phyloP scores from a whole-genome alignment of 2,888 invertebrate species.

The Uropetala carovei region DNA sequence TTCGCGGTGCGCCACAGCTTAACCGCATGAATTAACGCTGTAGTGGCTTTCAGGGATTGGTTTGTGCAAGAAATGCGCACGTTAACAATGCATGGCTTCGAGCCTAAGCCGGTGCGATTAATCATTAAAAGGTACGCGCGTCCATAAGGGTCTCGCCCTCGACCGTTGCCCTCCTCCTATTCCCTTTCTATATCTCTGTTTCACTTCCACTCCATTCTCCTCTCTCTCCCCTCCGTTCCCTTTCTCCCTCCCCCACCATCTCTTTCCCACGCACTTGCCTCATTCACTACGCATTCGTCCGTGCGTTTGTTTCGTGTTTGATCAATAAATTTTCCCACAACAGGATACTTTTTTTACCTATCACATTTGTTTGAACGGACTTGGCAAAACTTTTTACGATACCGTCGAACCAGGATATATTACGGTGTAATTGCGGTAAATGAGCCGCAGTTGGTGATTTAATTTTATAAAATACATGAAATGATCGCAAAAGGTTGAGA shows the following conservation, averaged over 20 bases:
- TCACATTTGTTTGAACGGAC: neutral
- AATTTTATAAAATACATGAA: too few species aligned
- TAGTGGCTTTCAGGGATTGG: neutral
- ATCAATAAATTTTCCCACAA: neutral
- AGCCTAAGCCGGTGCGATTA: neutral
- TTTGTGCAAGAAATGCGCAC: neutral
- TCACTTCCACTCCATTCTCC: neutral
- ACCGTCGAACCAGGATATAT: neutral
- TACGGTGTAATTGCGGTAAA: too few species aligned
- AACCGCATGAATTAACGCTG: conserved; percentile 13
- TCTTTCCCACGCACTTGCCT: neutral
- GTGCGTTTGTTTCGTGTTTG: neutral
- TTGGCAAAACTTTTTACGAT: neutral
- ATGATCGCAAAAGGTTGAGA: too few species aligned
- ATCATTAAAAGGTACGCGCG: neutral
- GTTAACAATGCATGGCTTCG: neutral
- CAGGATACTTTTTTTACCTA: neutral
- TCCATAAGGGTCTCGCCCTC: neutral
- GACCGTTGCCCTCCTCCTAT: neutral
- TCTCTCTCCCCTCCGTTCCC: neutral
- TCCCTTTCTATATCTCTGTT: neutral
- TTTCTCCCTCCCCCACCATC: neutral
- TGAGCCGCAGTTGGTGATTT: too few species aligned
- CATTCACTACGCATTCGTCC: neutral
- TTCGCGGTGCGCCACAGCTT: conserved; percentile 20